Base-by-base conservation (phyloP, 1,140 invertebrate genomes). In the Stegodyphus mimosarum region DNA sequence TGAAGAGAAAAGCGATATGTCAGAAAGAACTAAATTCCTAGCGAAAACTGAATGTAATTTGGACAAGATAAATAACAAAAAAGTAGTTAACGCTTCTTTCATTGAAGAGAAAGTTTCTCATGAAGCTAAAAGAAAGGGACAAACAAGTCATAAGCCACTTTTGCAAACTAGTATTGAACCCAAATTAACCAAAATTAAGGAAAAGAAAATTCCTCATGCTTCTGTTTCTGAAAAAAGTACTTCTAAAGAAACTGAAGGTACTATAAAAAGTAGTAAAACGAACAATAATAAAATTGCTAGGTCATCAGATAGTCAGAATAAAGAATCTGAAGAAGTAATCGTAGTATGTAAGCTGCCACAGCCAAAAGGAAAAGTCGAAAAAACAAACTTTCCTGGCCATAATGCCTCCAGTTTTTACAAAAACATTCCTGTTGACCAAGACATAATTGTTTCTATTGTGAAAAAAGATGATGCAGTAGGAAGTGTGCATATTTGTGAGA, bases 261-360 rank as follows among this genome's bases (percentile, higher is more conserved):
- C 5, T 15, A 60, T 60, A 10, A 60, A 60, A 60, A 60, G 15
- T 9, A 60, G 9, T 60, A 15, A 60, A 10, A 10, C 55, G 9
- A 10, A 10, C 55, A 10, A 1, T 15, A 60, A 15, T 60, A 60
- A 15, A 60, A 60, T 9, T 60, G 9, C 55, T 10, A 15, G 1
- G 55, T 2, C 9, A 2, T 15, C 5, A 60, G 15, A 60, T 60
- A 10, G 55, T 15, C 55, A 60, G 55, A 60, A 5, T 60, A 80
- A 80, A n/a, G 77, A 83, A 48, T 6, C 13, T 15, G 72, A 70
- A 9, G 81, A 84, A 52, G 70, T 84, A 15, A 73, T 84, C 53
- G 81, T 84, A 6, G 73, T 84, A n/a, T 84, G 81, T 17, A 84
- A 84, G 69, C 63, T 84, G 17, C 81, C 78, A 7, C 76, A 52